Percentiles rank a stretch among this genome's conserved stretches.
Evolutionary conservation across 2,888 invertebrate species (phyloP).

Genomic region (Melipona beecheii): DNA sequence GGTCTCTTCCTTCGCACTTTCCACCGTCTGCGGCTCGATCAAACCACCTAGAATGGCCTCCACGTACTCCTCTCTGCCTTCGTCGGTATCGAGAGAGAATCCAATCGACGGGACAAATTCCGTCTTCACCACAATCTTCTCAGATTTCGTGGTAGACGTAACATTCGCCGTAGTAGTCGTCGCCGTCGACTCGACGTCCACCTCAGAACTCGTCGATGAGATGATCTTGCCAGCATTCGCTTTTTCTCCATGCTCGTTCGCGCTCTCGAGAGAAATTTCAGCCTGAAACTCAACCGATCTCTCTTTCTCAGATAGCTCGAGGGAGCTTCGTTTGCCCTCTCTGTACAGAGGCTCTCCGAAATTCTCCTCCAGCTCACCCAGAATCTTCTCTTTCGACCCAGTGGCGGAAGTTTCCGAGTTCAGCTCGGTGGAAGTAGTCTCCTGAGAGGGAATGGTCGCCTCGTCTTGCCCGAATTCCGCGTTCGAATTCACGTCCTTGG

Average conservation of each 20-base stretch:
- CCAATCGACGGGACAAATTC: conserved; percentile 82
- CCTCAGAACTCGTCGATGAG: background rate
- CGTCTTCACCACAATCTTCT: conserved; percentile 74
- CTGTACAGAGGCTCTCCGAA: conserved; percentile 62
- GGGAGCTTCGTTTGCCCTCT: background rate
- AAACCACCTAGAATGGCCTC: conserved; percentile 80
- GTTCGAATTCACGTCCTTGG: background rate
- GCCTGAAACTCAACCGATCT: conserved; percentile 56
- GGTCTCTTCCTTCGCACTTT: conserved; percentile 32
- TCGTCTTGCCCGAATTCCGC: background rate
- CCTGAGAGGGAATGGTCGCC: background rate
- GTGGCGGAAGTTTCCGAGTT: background rate
- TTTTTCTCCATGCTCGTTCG: conserved; percentile 4
- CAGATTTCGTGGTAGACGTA: conserved; percentile 17
- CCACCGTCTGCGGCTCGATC: conserved; percentile 61
- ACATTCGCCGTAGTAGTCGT: conserved; percentile 1
- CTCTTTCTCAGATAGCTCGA: conserved; percentile 58
- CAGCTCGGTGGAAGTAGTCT: conserved; percentile 3
- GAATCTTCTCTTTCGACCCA: conserved; percentile 51
- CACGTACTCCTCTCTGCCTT: conserved; percentile 79
- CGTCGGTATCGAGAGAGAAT: conserved; percentile 80
- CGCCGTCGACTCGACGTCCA: background rate
- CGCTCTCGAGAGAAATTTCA: conserved; percentile 4
- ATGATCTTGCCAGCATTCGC: background rate
- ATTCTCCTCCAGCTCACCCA: conserved; percentile 56